phyloP scores from a whole-genome alignment of 30 jellyfish, hydroid and myxozoan genomes.

The Hydractinia symbiolongicarpus region DNA sequence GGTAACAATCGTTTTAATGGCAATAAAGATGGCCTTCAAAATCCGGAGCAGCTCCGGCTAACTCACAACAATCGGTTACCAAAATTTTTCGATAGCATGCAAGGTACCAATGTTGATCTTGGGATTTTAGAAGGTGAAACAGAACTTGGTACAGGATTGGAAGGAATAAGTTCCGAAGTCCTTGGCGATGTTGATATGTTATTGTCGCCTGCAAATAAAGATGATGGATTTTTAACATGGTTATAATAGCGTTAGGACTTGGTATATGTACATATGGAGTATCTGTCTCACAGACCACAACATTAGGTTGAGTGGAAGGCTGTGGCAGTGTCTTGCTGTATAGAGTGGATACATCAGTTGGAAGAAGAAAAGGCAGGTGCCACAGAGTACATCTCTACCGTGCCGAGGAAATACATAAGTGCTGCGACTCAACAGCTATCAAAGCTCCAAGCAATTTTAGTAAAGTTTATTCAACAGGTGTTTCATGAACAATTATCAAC shows the following conservation, averaged over 20 bases:
- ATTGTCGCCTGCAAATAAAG: conserved; percentile 51
- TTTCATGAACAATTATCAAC: too few relatives aligned
- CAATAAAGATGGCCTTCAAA: conserved; percentile 14
- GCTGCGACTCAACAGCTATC: too few relatives aligned
- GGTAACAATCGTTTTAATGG: neutral
- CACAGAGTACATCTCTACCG: too few relatives aligned
- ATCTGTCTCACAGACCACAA: too few relatives aligned
- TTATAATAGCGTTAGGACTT: conserved; percentile 21
- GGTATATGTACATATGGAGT: too few relatives aligned
- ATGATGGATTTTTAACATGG: conserved; percentile 81
- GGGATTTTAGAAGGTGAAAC: conserved; percentile 73
- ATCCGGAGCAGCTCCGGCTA: neutral
- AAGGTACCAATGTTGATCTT: conserved; percentile 83
- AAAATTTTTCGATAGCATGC: conserved; percentile 89
- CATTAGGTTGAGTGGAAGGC: too few relatives aligned
- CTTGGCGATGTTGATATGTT: conserved; percentile 82
- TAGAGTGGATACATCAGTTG: too few relatives aligned
- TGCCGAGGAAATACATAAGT: too few relatives aligned
- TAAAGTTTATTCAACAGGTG: too few relatives aligned
- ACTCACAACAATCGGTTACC: conserved; percentile 65
- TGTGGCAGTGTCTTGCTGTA: too few relatives aligned
- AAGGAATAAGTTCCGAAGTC: conserved; percentile 68
- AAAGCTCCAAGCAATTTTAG: too few relatives aligned
- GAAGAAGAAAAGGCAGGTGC: too few relatives aligned
- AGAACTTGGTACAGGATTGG: conserved; percentile 79